phyloP scores from a whole-genome alignment of 2,113 vertebrate genomes.

The Colistium nudipinnis region DNA sequence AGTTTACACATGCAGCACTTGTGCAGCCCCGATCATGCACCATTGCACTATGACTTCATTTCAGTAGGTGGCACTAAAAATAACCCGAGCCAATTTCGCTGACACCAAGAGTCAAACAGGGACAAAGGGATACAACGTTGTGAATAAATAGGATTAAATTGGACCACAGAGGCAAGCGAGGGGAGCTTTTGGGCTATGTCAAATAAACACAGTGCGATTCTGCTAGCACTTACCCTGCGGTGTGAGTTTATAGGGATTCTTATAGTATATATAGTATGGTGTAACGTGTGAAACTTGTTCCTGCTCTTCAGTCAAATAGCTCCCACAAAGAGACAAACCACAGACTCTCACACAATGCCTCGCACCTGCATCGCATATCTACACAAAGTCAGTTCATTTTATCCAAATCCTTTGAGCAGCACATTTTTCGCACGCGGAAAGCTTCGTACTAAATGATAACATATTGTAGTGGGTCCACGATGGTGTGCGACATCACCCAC shows the following conservation, averaged over 20 bases:
- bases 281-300: too few species aligned
- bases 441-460: not conserved
- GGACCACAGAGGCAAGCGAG: constrained; percentile 19
- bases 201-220: constrained; percentile 22
- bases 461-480: not conserved
- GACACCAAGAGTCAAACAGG: constrained; percentile 49
- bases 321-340: constrained; percentile 26
- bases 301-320: constrained; percentile 22
- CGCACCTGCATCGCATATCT: not conserved
- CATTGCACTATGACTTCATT: constrained; percentile 49
- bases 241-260: not conserved
- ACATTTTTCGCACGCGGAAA: not conserved
- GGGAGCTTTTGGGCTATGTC: constrained; percentile 12
- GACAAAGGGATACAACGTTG: constrained; percentile 49
- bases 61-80: constrained; percentile 73
- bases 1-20: constrained; percentile 47
- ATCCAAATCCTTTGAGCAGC: not conserved
- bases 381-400: not conserved
- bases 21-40: constrained; percentile 31
- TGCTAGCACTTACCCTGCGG: not conserved
- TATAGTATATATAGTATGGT: too few species aligned
- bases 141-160: constrained; percentile 55
- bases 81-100: constrained; percentile 51
- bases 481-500: constrained; percentile 14
- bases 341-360: constrained; percentile 4